Conservation (phyloP, 2,113 vertebrate genomes). For the Trinectes maculatus region DNA sequence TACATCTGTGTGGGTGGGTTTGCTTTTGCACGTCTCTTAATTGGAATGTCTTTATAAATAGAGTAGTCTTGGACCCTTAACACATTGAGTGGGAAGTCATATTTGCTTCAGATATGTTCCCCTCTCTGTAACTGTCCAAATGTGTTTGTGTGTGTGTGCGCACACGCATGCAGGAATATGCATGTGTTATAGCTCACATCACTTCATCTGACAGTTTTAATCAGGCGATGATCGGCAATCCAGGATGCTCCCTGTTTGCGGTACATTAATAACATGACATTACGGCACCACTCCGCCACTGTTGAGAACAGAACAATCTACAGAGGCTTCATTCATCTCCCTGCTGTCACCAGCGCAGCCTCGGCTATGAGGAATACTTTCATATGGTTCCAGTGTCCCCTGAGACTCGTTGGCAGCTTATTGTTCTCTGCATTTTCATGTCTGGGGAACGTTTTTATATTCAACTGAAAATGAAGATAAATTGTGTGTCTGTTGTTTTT, state of each 20-base stretch:
- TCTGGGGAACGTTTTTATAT: slow-evolving; percentile 62
- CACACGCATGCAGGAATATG: neutral
- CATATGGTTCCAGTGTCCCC: slow-evolving; percentile 56
- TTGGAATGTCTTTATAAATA: slow-evolving; percentile 55
- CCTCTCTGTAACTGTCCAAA: neutral
- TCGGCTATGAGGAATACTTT: slow-evolving; percentile 51
- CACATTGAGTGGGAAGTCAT: slow-evolving; percentile 34
- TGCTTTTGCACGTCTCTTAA: slow-evolving; percentile 48
- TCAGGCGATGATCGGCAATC: slow-evolving; percentile 42
- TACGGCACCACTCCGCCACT: slow-evolving; percentile 26
- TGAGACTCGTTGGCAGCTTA: slow-evolving; percentile 65
- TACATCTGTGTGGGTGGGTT: slow-evolving; percentile 12
- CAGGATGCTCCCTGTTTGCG: slow-evolving; percentile 44
- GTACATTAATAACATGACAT: slow-evolving; percentile 57
- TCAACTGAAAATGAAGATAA: slow-evolving; percentile 70
- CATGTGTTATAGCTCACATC: neutral
- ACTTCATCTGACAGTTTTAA: slow-evolving; percentile 49
- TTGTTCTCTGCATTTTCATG: slow-evolving; percentile 62
- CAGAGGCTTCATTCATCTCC: slow-evolving; percentile 49
- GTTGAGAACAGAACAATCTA: slow-evolving; percentile 43
- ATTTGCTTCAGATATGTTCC: slow-evolving; percentile 30
- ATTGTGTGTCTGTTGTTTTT: slow-evolving; percentile 55
- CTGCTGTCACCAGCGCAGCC: slow-evolving; percentile 45
- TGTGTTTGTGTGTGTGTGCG: neutral
- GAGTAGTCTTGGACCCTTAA: slow-evolving; percentile 37